Evolutionary conservation across 2,888 invertebrate species (phyloP), one percentile per base, ranked within the genome.

Genomic region (Margaritifera margaritifera): DNA sequence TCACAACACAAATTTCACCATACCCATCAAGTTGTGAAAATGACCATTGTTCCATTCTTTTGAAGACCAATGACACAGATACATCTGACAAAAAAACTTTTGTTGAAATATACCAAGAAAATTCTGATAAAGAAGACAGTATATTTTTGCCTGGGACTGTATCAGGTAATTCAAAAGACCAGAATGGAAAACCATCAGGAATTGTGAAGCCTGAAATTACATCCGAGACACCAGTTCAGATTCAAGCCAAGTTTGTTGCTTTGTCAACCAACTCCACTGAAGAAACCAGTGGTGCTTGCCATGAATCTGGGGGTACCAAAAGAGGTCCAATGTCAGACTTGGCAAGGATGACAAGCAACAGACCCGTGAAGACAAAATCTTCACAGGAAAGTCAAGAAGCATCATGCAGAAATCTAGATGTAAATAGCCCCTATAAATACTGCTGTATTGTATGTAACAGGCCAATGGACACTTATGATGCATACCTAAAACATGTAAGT

Each of bases 401-500:
- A 31, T 52, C 63, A 20, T 57, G 22, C 3, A 25, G 53, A 31
- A 60, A 50, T 22, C 24, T 27, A 31, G 2, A 24, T 42, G 54
- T 19, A 4, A 8, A n/a, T 8, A n/a, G 57, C 51, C 20, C 71
- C 2, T 71, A 74, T 61, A 54, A 51, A 1, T 80, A 69, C 68
- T 80, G 70, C 60, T 86, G 85, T 55, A 51, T 68, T 1, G 71
- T 78, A 0, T 85, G 84, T 66, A 72, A 79, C 4, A 64, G 68
- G 24, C 80, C 78, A 20, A 80, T 82, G 80, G 82, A 84, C 63
- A 80, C 83, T 15, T 66, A 71, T 58, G 78, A 82, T 50, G 70
- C 68, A 15, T 80, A 75, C 50, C 72, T 79, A 8, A 69, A 62
- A 3, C 86, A 86, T 66, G 20, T 84, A n/a, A 69, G 66, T 50